Conservation (phyloP, 2,797 vertebrate genomes). For the Syngnathus acus region DNA sequence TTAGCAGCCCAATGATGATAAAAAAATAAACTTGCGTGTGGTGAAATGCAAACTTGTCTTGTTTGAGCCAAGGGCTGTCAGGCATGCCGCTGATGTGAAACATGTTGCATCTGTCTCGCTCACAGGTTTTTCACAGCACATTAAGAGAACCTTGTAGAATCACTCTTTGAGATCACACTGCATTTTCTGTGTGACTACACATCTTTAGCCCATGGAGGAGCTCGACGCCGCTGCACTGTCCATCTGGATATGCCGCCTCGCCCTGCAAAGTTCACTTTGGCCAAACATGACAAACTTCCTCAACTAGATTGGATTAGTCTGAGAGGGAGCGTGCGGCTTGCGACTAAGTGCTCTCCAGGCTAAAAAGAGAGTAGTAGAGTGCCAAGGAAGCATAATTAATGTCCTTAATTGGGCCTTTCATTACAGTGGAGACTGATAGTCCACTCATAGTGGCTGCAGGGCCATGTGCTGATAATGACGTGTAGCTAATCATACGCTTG, state of each 20-base stretch:
- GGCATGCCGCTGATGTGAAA: constrained; percentile 42
- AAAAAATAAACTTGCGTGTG: neutral
- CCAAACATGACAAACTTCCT: constrained; percentile 65
- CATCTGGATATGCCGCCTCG: constrained; percentile 51
- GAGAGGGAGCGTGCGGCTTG: constrained; percentile 31
- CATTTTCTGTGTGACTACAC: constrained; percentile 63
- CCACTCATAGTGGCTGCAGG: constrained; percentile 55
- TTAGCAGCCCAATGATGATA: constrained; percentile 1
- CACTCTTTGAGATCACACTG: constrained; percentile 48
- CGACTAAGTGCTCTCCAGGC: constrained; percentile 53
- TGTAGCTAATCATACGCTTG: constrained; percentile 46
- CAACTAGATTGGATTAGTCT: constrained; percentile 49
- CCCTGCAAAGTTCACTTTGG: constrained; percentile 50
- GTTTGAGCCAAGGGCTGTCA: constrained; percentile 47
- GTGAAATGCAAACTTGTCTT: constrained; percentile 42
- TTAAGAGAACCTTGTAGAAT: constrained; percentile 49
- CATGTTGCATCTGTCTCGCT: constrained; percentile 55
- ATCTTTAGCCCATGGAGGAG: constrained; percentile 54
- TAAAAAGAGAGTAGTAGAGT: constrained; percentile 57
- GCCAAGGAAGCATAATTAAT: constrained; percentile 69
- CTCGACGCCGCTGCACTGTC: constrained; percentile 40
- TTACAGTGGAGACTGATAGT: constrained; percentile 56
- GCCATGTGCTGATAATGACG: constrained; percentile 42
- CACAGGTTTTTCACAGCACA: constrained; percentile 60
- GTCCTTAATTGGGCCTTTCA: constrained; percentile 60